Conservation (phyloP, 2,797 vertebrate genomes). For the Sebastes kiyomatsui region DNA sequence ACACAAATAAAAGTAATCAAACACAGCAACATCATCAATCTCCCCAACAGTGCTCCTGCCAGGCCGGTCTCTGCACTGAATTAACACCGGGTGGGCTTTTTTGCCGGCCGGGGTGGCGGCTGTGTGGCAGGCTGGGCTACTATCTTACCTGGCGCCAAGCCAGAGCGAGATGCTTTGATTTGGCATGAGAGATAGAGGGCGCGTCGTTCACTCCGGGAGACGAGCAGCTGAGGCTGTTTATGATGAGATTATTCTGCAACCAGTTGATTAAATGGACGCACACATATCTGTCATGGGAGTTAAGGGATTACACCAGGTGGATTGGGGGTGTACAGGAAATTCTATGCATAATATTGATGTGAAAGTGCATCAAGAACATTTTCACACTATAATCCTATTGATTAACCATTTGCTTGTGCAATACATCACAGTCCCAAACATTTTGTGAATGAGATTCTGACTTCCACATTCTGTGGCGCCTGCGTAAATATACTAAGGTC, state of each 20-base stretch:
- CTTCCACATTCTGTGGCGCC: neutral
- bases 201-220: conserved; percentile 9
- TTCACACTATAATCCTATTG: conserved; percentile 26
- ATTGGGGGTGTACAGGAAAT: neutral
- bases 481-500: conserved; percentile 15
- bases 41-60: conserved; percentile 59
- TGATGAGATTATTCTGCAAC: conserved; percentile 55
- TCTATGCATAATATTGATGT: conserved; percentile 12
- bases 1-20: conserved; percentile 81
- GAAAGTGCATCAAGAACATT: conserved; percentile 12
- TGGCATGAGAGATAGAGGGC: conserved; percentile 21
- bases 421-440: conserved; percentile 3
- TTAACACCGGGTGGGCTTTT: conserved; percentile 61
- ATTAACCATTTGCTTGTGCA: conserved; percentile 19
- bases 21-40: conserved; percentile 76
- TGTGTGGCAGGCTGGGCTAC: conserved; percentile 33
- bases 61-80: conserved; percentile 56
- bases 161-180: conserved; percentile 49
- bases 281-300: conserved; percentile 30
- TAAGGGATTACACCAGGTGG: conserved; percentile 22
- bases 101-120: conserved; percentile 11
- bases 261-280: conserved; percentile 53
- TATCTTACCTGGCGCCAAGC: conserved; percentile 51
- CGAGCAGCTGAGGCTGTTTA: conserved; percentile 42
- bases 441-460: conserved; percentile 2